Evolutionary conservation across 2,113 vertebrate species (phyloP).

Genomic region (Alethe castanea): DNA sequence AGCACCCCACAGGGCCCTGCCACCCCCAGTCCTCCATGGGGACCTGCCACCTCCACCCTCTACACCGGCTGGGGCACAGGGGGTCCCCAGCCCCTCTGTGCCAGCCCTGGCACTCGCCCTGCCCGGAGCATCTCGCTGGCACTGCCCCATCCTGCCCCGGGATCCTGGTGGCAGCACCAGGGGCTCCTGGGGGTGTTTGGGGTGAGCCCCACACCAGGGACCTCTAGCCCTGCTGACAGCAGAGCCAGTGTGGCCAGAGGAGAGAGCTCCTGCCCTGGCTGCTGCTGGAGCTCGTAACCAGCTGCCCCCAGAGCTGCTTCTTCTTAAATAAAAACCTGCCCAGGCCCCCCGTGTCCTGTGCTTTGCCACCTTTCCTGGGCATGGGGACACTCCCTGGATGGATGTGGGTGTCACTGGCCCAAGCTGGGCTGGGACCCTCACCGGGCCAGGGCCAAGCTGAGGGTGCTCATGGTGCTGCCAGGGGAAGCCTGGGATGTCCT

Average conservation of each 20-base stretch:
- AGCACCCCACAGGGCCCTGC: background rate
- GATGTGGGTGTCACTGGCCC: rapidly evolving
- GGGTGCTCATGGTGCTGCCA: background rate
- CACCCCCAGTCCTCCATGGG: background rate
- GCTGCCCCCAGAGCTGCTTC: background rate
- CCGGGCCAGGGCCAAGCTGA: rapidly evolving
- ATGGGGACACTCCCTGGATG: background rate
- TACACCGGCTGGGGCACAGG: background rate
- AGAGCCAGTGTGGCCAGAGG: background rate
- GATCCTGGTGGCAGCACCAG: rapidly evolving
- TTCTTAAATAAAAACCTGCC: conserved; percentile 27
- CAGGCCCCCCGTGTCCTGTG: background rate
- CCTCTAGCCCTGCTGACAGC: background rate
- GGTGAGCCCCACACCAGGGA: background rate
- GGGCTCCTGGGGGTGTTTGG: background rate
- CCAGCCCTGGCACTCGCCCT: rapidly evolving
- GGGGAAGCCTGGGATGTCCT: background rate
- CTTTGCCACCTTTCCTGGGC: background rate
- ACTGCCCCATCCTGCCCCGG: rapidly evolving
- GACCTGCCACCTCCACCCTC: background rate
- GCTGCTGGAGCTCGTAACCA: background rate
- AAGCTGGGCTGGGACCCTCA: background rate
- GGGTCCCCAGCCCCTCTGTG: background rate
- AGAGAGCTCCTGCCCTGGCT: rapidly evolving
- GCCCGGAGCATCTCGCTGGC: rapidly evolving